phyloP scores from a whole-genome alignment of 2,888 invertebrate genomes.

The Dione juno region DNA sequence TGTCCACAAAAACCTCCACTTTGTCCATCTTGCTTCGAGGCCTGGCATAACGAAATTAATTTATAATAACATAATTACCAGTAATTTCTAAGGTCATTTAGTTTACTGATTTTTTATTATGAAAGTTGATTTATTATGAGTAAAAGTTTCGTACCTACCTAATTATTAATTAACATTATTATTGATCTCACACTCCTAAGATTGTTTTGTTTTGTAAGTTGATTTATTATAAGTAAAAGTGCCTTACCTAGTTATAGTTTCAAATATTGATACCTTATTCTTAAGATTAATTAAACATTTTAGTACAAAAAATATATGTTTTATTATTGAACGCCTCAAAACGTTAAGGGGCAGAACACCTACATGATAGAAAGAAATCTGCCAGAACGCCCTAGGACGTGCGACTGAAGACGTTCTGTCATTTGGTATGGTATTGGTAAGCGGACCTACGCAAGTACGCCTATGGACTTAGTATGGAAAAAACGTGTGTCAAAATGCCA shows the following conservation, averaged over 20 bases:
- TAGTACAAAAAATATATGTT: slow-evolving; percentile 6
- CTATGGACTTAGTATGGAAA: background rate
- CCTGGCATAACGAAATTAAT: slow-evolving; percentile 42
- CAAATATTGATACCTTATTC: slow-evolving; percentile 30
- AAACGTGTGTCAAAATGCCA: slow-evolving; percentile 24
- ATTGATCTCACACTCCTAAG: background rate
- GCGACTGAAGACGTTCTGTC: slow-evolving; percentile 33
- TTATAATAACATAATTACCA: slow-evolving; percentile 36
- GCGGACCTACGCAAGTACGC: slow-evolving; percentile 25
- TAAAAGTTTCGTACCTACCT: slow-evolving; percentile 8
- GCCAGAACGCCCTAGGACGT: slow-evolving; percentile 43
- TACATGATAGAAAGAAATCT: slow-evolving; percentile 38
- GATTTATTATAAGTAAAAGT: slow-evolving; percentile 9
- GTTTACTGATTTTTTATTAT: slow-evolving; percentile 31
- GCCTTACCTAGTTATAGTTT: slow-evolving; percentile 25
- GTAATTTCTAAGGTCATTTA: slow-evolving; percentile 33
- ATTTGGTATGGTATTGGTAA: slow-evolving; percentile 27
- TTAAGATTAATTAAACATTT: slow-evolving; percentile 27
- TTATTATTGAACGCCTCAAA: slow-evolving; percentile 28
- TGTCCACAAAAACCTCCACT: slow-evolving; percentile 43
- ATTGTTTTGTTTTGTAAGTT: background rate
- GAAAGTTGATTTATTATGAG: background rate
- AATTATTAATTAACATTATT: slow-evolving; percentile 9
- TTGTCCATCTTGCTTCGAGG: slow-evolving; percentile 46
- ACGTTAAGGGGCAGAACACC: slow-evolving; percentile 30